phyloP scores from a whole-genome alignment of 2,888 invertebrate genomes.

The Ceratothoa steindachneri region DNA sequence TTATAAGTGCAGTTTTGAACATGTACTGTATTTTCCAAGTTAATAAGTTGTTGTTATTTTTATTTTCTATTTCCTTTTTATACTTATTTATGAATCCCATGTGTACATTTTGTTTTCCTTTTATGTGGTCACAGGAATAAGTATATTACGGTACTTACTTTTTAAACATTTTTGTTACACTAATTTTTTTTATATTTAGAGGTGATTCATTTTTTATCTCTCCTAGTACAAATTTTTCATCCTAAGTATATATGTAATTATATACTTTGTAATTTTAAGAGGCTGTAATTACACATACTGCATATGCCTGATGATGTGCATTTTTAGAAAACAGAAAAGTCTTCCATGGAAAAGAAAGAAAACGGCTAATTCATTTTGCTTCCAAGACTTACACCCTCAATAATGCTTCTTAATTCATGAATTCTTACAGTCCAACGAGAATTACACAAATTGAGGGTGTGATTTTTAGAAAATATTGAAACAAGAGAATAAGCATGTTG shows the following conservation, averaged over 20 bases:
- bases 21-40: no score
- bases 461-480: no score
- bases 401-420: no score
- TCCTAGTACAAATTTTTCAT: background rate
- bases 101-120: background rate
- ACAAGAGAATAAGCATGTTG: no score
- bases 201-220: no score
- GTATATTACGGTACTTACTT: background rate
- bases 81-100: background rate
- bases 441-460: no score
- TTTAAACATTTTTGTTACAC: background rate
- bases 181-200: background rate
- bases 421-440: no score
- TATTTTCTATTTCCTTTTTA: no score
- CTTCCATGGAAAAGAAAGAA: background rate
- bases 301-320: background rate
- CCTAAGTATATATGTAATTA: background rate
- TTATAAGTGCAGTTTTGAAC: no score
- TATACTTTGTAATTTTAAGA: background rate
- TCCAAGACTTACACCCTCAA: no score
- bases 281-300: background rate
- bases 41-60: no score
- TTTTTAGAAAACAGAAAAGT: background rate
- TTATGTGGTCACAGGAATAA: background rate
- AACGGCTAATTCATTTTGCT: no score